These are phyloP conservation scores for Tetramorium parvispinum DNA, from an alignment of 1,140 invertebrate species.

Conservation along the genomic window DNA sequence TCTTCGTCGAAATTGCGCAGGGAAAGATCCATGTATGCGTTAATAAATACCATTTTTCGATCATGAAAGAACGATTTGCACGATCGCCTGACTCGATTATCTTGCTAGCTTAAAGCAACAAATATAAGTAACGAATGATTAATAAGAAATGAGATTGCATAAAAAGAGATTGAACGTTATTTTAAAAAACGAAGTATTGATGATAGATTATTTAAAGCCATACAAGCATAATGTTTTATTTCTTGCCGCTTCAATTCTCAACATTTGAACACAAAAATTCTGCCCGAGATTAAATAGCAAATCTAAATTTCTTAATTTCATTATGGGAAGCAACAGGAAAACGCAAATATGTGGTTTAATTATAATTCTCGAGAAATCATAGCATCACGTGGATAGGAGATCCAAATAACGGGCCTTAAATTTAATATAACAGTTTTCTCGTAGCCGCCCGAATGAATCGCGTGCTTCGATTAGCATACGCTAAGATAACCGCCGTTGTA, in stretches of 20 bases:
- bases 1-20: slow-evolving; percentile 36
- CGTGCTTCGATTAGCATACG: slow-evolving; percentile 61
- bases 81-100: slow-evolving; percentile 1
- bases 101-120: not conserved
- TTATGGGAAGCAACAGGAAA: not conserved
- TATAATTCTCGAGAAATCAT: slow-evolving; percentile 48
- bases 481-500: slow-evolving; percentile 22
- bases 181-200: slow-evolving; percentile 1
- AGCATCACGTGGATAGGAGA: slow-evolving; percentile 9
- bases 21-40: not conserved
- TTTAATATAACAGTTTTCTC: slow-evolving; percentile 68
- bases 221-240: not conserved
- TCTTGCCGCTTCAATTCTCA: not conserved
- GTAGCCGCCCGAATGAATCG: slow-evolving; percentile 32
- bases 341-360: slow-evolving; percentile 12
- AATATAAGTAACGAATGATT: not conserved
- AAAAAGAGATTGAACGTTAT: not conserved
- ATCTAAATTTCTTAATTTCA: slow-evolving; percentile 26
- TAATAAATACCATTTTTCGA: slow-evolving; percentile 24
- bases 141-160: not conserved
- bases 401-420: slow-evolving; percentile 60
- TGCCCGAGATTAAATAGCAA: not conserved
- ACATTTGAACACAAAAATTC: slow-evolving; percentile 1
- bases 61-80: not conserved
- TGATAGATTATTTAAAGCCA: not conserved